Evolutionary conservation across 2,113 vertebrate genomes (phyloP), one percentile per base, ranked within the genome.

Genomic region (Canis aureus): DNA sequence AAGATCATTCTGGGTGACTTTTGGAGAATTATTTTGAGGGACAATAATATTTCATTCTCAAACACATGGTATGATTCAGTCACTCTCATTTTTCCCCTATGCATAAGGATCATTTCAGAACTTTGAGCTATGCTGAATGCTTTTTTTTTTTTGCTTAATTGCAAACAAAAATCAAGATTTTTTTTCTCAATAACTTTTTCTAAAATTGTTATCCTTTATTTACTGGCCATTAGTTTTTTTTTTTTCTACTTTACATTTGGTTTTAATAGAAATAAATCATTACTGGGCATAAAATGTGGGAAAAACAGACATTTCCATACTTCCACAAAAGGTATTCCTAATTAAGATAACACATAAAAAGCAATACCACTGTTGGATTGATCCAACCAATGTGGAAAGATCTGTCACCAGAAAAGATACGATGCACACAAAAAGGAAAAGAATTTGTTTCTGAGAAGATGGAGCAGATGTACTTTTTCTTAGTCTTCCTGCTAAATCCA

Each of bases 251-350:
- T 94, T 60, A 55, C 29, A 73, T 62, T 64, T 88, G 49, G 53
- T 88, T 96, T 94, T 25, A 74, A 17, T 19, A 73, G 69, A 84
- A 89, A 87, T 51, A 92, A 67, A 91, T 73, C 53, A 84, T 55
- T 35, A 66, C 15, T 17, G 11, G 51, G 49, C 27, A 88, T 94
- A 79, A 80, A 3, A 49, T 51, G 32, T 0, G 17, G 25, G 38
- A 29, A 73, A 73, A 94, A 69, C 2, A 22, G 49, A 83, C 62
- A 94, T 64, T 51, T 20, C 51, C 35, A 12, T 32, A 38, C 29
- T 89, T 80, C 83, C 4, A 59, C 62, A 78, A 38, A 73, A 12
- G 43, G 17, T 84, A 23, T 15, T 29, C 17, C 43, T 83, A 83
- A 64, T 73, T 64, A 69, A 81, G 22, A 17, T 11, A 95, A 76